Evolutionary conservation across 2,888 invertebrate species (phyloP).

Genomic region (Andrena bicolor): DNA sequence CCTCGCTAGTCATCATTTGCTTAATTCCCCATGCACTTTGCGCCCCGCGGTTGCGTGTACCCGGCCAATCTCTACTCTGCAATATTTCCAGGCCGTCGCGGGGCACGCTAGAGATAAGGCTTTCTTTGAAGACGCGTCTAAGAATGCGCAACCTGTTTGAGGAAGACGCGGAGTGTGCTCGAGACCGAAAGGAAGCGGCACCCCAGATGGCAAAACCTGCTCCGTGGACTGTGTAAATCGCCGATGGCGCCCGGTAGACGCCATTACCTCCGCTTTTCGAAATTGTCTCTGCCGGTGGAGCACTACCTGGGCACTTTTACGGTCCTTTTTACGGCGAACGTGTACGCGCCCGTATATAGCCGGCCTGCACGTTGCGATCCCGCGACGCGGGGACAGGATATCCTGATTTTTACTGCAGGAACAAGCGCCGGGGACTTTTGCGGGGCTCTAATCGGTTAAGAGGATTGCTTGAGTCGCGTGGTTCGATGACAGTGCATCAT

Average conservation of each 20-base stretch:
- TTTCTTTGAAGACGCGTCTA: conserved; percentile 16
- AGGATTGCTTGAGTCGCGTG: neutral
- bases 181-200: conserved; percentile 33
- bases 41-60: neutral
- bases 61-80: neutral
- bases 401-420: conserved; percentile 40
- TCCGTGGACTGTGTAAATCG: conserved; percentile 54
- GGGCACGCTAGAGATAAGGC: conserved; percentile 12
- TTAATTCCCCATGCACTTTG: conserved; percentile 29
- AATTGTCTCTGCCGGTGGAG: conserved; percentile 60
- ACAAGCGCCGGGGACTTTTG: neutral
- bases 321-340: conserved; percentile 60
- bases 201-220: conserved; percentile 40
- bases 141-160: conserved; percentile 42
- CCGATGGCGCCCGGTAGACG: conserved; percentile 48
- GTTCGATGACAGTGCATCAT: neutral
- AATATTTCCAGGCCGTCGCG: conserved; percentile 17
- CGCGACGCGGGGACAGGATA: conserved; percentile 22
- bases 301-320: conserved; percentile 58
- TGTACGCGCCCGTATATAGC: conserved; percentile 34
- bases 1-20: neutral
- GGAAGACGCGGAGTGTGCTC: conserved; percentile 13
- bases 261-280: conserved; percentile 65
- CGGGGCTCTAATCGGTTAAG: conserved; percentile 9
- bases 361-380: conserved; percentile 15